A percentile compares a stretch with the other conserved stretches of the same genome.
Evolutionary conservation across 2,888 invertebrate genomes (phyloP).

Genomic region (Leptinotarsa rubiginosa): DNA sequence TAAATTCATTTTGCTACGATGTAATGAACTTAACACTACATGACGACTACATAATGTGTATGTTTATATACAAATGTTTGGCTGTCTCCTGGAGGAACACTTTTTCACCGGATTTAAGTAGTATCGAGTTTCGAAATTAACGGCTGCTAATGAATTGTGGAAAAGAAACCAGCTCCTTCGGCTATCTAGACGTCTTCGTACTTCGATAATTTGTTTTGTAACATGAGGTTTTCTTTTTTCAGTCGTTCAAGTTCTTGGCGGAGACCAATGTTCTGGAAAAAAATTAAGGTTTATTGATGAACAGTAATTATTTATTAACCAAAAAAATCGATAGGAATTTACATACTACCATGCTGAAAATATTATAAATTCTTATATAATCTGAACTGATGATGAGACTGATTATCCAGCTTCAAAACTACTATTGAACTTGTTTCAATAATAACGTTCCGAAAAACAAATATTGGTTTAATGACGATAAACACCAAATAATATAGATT

Average conservation of each 20-base stretch:
- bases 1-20: conserved; percentile 49
- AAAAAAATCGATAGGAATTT: too few species aligned
- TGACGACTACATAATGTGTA: conserved; percentile 66
- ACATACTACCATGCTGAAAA: too few species aligned
- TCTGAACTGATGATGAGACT: too few species aligned
- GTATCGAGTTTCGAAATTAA: conserved; percentile 43
- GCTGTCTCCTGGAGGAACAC: conserved; percentile 63
- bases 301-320: neutral
- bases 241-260: conserved; percentile 91
- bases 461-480: too few species aligned
- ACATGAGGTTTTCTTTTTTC: conserved; percentile 90
- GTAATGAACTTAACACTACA: conserved; percentile 65
- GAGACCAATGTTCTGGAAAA: conserved; percentile 84
- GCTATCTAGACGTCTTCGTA: conserved; percentile 81
- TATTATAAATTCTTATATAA: too few species aligned
- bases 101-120: conserved; percentile 45
- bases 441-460: too few species aligned
- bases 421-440: too few species aligned
- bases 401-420: too few species aligned
- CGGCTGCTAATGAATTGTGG: conserved; percentile 47
- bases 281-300: neutral
- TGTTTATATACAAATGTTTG: conserved; percentile 67
- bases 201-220: conserved; percentile 90
- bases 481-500: too few species aligned
- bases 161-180: conserved; percentile 51